These are phyloP conservation scores for Synergus laeviventris DNA, from an alignment of 2,888 invertebrate genomes.

Conservation along the genomic window DNA sequence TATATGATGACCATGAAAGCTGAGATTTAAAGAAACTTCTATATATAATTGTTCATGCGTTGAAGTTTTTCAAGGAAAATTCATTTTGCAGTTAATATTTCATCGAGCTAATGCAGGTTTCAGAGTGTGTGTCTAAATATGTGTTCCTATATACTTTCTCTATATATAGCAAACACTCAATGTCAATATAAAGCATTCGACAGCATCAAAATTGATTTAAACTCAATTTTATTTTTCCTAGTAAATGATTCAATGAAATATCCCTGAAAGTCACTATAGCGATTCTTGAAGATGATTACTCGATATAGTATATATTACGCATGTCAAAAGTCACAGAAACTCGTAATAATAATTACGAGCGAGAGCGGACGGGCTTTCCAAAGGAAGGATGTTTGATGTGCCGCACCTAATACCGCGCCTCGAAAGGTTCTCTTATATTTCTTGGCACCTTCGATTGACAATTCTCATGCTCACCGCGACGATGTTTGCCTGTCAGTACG, in stretches of 20 bases:
- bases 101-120: not conserved
- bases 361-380: slow-evolving; percentile 63
- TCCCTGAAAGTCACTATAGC: slow-evolving; percentile 37
- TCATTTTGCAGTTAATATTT: not conserved
- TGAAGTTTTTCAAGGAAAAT: not conserved
- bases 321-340: slow-evolving; percentile 53
- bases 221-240: not conserved
- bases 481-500: slow-evolving; percentile 56
- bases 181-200: not conserved
- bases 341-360: slow-evolving; percentile 58
- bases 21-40: not conserved
- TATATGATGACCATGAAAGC: slow-evolving; percentile 33
- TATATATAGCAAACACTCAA: not conserved
- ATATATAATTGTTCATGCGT: not conserved
- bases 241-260: slow-evolving; percentile 3
- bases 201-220: not conserved
- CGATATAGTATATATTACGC: slow-evolving; percentile 47
- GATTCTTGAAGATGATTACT: slow-evolving; percentile 37
- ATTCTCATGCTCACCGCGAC: slow-evolving; percentile 68
- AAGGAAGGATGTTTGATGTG: slow-evolving; percentile 75
- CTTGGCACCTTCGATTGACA: slow-evolving; percentile 72
- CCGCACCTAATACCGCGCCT: slow-evolving; percentile 71
- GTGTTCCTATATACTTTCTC: not conserved
- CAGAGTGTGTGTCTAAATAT: not conserved
- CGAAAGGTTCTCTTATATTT: slow-evolving; percentile 62